Base-by-base conservation (phyloP, 1,140 invertebrate genomes). In the Euwallacea similis region DNA sequence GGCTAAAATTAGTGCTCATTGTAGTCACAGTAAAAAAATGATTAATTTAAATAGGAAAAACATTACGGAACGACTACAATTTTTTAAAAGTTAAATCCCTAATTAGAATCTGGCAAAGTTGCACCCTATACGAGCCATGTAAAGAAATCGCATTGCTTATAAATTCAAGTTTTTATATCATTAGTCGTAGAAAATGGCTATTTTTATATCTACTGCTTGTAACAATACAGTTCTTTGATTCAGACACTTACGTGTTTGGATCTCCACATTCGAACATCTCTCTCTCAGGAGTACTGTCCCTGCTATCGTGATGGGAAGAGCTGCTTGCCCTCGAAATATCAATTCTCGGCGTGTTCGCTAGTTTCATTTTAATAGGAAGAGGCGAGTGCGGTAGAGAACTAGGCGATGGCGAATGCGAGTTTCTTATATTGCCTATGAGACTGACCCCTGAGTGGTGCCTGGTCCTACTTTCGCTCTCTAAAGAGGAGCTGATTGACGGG, bases 291-390 rank as follows among this genome's bases (percentile, higher is more conserved):
- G 90, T 91, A 72, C 89, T 91, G 75, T 93, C 91, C 59, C 90
- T 87, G 74, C 91, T 93, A 80, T 93, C 90, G 78, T 93, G 92
- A 75, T 93, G 92, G 21, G 91, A 93, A 42, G 91, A 93, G 80
- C 91, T 93, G 75, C 91, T 93, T 3, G 93, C 93, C 59, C 93
- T 85, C 66, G 92, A 94, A 76, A 95, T 92, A 82, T 94, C 93
- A 75, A 94, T 95, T 73, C 93, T 87, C 2, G 93, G 93, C 47
- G 92, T 91, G 65, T 87, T 87, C 10, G 91, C 89, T 58, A 89
- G 88, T 73, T 87, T 88, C 62, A 90, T 69, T 60, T 74, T 72
- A 43, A 10, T 68, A 81, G 80, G 64, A 77, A 79, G 50, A 78
- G 79, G 74, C 74, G 79, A 72, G 41, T 80, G 81, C 33, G 79